Percentiles rank a stretch among this genome's conserved stretches.
Conservation (phyloP, 2,113 vertebrate genomes). For the Stegostoma tigrinum region DNA sequence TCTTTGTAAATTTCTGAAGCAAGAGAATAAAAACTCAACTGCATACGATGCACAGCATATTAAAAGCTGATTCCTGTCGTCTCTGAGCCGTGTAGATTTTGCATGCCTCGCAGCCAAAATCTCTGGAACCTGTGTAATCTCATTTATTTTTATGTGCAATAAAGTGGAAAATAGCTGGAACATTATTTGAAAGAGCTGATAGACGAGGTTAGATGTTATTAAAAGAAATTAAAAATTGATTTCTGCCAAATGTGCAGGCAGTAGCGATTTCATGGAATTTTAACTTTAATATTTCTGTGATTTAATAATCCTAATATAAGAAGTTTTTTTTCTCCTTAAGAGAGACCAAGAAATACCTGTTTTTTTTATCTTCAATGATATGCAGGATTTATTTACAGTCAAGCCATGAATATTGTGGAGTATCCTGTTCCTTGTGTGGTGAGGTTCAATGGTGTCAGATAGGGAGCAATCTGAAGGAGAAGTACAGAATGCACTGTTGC, state of each 20-base stretch:
- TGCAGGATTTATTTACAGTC: not conserved
- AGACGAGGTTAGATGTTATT: constrained; percentile 32
- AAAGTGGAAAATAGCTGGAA: constrained; percentile 34
- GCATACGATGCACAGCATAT: not conserved
- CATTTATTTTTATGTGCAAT: constrained; percentile 37
- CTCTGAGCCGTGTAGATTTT: not conserved
- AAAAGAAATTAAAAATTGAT: constrained; percentile 38
- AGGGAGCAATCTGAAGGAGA: not conserved
- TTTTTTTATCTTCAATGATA: not conserved
- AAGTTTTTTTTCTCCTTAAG: not conserved
- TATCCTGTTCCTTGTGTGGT: not conserved
- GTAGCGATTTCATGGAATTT: constrained; percentile 31
- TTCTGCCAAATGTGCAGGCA: constrained; percentile 11
- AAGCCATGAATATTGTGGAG: not conserved
- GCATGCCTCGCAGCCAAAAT: constrained; percentile 19
- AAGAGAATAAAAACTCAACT: not conserved
- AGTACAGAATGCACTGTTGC: not conserved
- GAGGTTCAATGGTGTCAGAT: not conserved
- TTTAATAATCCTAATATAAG: constrained; percentile 28
- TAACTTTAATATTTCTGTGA: constrained; percentile 33
- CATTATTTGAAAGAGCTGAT: constrained; percentile 32
- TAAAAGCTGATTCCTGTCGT: constrained; percentile 16
- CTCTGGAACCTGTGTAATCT: constrained; percentile 23
- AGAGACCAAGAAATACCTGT: not conserved
- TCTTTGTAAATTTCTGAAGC: not conserved